A percentile compares a stretch with the other conserved stretches of the same genome.
Evolutionary conservation across 2,113 vertebrate genomes (phyloP).

Genomic region (Choloepus hoffmanni): DNA sequence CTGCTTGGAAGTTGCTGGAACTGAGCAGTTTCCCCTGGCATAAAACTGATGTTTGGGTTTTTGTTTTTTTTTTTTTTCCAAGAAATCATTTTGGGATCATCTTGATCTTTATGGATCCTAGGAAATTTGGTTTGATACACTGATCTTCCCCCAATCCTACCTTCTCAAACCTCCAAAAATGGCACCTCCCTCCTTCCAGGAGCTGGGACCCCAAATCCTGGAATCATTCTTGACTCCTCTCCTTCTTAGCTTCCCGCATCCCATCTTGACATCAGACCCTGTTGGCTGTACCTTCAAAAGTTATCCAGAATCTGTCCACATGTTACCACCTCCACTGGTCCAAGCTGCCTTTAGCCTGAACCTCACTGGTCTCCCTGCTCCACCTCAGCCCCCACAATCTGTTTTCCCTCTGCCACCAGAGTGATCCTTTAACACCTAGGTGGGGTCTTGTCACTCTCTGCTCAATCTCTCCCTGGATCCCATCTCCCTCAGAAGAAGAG

Average conservation of each 20-base stretch:
- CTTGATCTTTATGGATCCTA: neutral
- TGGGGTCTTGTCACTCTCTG: neutral
- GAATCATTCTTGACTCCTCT: no score
- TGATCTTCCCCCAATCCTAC: neutral
- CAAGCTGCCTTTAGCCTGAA: neutral
- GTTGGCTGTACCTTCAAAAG: neutral
- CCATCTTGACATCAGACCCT: neutral
- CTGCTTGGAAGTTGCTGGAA: neutral
- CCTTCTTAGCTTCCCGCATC: neutral
- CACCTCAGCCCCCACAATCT: neutral
- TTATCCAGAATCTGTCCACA: rapidly evolving
- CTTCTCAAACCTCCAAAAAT: neutral
- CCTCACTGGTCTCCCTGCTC: neutral
- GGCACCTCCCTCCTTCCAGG: no score
- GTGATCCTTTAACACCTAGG: neutral
- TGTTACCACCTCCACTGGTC: neutral
- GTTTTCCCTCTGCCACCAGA: neutral
- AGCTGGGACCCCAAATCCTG: neutral
- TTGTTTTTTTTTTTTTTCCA: neutral
- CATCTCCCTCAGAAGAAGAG: neutral
- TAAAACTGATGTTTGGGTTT: neutral
- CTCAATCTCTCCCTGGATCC: neutral
- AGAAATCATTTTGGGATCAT: neutral
- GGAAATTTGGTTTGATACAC: neutral
- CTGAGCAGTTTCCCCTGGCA: neutral